Percentiles rank a stretch among this genome's conserved stretches.
phyloP scores from a whole-genome alignment of 1,140 invertebrate genomes.

The Papilio aristodemus region DNA sequence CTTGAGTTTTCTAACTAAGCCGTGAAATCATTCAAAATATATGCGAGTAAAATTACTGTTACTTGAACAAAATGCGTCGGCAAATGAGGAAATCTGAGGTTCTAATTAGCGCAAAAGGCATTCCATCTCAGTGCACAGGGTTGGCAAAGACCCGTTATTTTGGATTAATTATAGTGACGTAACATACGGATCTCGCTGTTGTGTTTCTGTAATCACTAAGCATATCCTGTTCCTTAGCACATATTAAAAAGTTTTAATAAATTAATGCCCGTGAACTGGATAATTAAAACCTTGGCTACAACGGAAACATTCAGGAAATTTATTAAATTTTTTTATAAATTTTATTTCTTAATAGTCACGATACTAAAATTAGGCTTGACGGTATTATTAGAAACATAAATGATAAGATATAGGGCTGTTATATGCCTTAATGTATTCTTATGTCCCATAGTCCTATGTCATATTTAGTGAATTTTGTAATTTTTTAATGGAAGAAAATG shows the following conservation, averaged over 20 bases:
- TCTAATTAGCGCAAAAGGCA: neutral
- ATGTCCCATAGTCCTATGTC: too few species aligned
- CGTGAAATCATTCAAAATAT: neutral
- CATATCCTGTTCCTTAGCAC: neutral
- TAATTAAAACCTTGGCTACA: neutral
- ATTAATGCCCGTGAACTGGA: neutral
- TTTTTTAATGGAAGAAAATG: too few species aligned
- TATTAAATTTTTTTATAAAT: neutral
- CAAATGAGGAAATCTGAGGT: neutral
- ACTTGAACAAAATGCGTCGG: neutral
- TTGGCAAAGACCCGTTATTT: neutral
- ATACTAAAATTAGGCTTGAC: neutral
- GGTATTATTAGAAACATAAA: too few species aligned
- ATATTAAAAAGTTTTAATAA: neutral
- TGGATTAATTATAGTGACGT: neutral
- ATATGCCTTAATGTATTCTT: too few species aligned
- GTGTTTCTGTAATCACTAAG: too few species aligned
- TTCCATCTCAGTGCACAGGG: neutral
- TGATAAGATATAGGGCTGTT: too few species aligned
- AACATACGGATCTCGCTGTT: neutral
- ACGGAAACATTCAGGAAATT: neutral
- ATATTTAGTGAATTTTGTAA: too few species aligned
- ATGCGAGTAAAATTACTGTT: neutral
- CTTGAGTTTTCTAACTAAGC: neutral
- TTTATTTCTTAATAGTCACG: conserved; percentile 3